These are phyloP conservation scores for Catharus fuscescens DNA, from an alignment of 2,113 vertebrate genomes.

Conservation along the genomic window DNA sequence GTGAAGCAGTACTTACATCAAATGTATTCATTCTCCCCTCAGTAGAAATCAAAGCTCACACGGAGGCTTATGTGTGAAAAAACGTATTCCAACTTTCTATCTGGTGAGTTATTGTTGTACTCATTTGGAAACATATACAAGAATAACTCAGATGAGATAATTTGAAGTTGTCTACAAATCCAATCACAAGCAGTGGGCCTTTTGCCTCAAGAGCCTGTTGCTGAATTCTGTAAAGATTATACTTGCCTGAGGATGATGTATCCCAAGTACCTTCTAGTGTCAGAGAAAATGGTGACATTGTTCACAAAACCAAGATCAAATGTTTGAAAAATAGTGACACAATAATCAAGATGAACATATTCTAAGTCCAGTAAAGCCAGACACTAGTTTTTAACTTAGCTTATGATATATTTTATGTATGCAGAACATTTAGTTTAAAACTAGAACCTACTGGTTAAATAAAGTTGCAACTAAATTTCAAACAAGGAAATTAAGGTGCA, in stretches of 20 bases:
- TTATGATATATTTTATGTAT: not conserved
- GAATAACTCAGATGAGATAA: not conserved
- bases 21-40: not conserved
- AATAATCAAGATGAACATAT: not conserved
- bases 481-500: not conserved
- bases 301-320: not conserved
- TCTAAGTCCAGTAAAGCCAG: not conserved
- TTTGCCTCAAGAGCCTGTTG: not conserved
- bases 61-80: not conserved
- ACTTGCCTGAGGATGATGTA: accelerated
- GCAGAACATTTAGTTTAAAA: not conserved
- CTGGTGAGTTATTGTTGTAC: not conserved
- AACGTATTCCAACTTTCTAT: not conserved
- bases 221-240: not conserved
- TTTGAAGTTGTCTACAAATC: not conserved
- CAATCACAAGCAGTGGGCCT: not conserved
- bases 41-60: not conserved
- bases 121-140: not conserved
- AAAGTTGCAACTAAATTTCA: not conserved
- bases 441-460: not conserved
- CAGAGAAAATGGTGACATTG: not conserved
- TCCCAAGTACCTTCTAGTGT: not conserved
- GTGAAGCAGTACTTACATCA: not conserved
- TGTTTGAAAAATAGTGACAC: not conserved
- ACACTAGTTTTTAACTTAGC: not conserved